A percentile compares a stretch with the other conserved stretches of the same genome.
These are phyloP conservation scores for Etheostoma cragini DNA, from an alignment of 2,113 vertebrate genomes.

Conservation along the genomic window DNA sequence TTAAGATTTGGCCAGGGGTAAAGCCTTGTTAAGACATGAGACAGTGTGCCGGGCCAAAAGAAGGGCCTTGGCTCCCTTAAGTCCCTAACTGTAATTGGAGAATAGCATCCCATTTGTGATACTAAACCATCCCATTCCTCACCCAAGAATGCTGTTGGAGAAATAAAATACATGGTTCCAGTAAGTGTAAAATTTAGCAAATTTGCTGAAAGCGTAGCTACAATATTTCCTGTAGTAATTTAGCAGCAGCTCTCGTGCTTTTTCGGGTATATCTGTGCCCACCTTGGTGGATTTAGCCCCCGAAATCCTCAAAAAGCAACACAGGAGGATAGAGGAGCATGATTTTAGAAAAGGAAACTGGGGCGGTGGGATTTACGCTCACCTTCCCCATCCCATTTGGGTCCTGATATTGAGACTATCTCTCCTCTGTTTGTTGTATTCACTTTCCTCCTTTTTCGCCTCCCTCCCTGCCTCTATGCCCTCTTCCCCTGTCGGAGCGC, in stretches of 20 bases:
- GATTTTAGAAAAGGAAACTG: conserved; percentile 55
- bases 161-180: conserved; percentile 12
- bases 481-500: conserved; percentile 68
- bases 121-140: conserved; percentile 80
- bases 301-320: conserved; percentile 58
- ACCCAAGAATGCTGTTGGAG: conserved; percentile 27
- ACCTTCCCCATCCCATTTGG: conserved; percentile 77
- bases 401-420: conserved; percentile 79
- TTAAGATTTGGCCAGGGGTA: conserved; percentile 89
- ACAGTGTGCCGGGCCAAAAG: conserved; percentile 84
- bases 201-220: conserved; percentile 43
- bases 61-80: conserved; percentile 84
- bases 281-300: conserved; percentile 51
- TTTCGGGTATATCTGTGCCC: conserved; percentile 53
- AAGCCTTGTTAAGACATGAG: conserved; percentile 92
- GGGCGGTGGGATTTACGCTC: conserved; percentile 77
- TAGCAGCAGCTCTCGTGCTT: conserved; percentile 50
- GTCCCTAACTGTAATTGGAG: conserved; percentile 91
- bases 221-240: conserved; percentile 53
- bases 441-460: conserved; percentile 52
- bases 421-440: conserved; percentile 75
- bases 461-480: conserved; percentile 66
- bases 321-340: conserved; percentile 52
- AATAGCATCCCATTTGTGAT: conserved; percentile 88
- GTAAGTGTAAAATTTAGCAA: conserved; percentile 54